A percentile compares a stretch with the other conserved stretches of the same genome.
Conservation (phyloP, 2,888 invertebrate species). For the Himalopsyche kuldschensis region DNA sequence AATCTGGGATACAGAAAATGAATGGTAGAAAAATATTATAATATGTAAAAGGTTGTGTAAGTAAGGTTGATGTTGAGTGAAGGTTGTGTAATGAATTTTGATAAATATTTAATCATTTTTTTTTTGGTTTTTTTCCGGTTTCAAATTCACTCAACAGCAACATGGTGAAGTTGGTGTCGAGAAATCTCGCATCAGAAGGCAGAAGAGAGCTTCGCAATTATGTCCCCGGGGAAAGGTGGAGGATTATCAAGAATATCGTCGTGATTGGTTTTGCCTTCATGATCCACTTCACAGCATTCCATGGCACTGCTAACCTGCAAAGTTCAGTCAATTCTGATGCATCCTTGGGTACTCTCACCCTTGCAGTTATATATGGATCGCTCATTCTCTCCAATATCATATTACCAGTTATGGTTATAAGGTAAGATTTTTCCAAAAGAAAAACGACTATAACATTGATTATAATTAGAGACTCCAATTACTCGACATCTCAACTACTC, state of each 20-base stretch:
- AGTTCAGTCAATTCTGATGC: conserved; percentile 83
- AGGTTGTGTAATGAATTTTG: too few relatives aligned
- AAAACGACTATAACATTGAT: too few relatives aligned
- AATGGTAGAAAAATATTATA: too few relatives aligned
- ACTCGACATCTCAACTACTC: too few relatives aligned
- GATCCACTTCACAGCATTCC: conserved; percentile 91
- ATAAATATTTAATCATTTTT: not conserved
- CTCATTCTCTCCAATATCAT: conserved; percentile 89
- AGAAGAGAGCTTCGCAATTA: conserved; percentile 45
- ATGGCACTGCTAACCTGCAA: conserved; percentile 80
- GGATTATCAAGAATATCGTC: conserved; percentile 82
- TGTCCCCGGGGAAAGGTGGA: conserved; percentile 66
- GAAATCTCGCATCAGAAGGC: not conserved
- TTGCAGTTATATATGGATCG: conserved; percentile 85
- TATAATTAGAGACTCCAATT: too few relatives aligned
- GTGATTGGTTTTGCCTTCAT: conserved; percentile 87
- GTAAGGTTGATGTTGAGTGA: too few relatives aligned
- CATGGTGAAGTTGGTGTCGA: not conserved
- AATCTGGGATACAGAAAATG: too few relatives aligned
- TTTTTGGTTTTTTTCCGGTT: not conserved
- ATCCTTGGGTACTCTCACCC: conserved; percentile 80
- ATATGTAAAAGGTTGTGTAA: too few relatives aligned
- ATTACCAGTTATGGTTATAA: conserved; percentile 80
- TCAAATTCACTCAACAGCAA: not conserved
- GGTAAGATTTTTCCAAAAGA: conserved; percentile 55